Evolutionary conservation across 35 echinoderm and acorn worm species (phyloP).

Genomic region (Antedon bifida): DNA sequence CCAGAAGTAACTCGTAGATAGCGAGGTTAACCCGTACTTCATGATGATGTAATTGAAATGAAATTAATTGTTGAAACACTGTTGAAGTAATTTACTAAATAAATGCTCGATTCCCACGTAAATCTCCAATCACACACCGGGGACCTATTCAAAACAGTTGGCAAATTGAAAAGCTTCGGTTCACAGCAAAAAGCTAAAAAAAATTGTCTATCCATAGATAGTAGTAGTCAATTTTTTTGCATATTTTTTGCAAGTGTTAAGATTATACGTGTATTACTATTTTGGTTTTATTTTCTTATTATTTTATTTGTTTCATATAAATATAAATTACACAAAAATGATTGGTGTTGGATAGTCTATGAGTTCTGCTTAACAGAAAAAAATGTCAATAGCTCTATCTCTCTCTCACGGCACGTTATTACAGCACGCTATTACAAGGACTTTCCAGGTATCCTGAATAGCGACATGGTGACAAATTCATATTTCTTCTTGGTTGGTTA

Average conservation of each 20-base stretch:
- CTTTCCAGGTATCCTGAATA: no score
- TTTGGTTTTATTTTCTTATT: no score
- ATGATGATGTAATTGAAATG: background rate
- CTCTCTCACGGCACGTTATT: no score
- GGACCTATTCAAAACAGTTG: background rate
- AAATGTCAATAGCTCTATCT: no score
- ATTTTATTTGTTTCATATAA: no score
- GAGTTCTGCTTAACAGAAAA: no score
- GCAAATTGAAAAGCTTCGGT: background rate
- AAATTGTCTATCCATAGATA: background rate
- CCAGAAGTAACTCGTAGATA: background rate
- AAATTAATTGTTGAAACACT: background rate
- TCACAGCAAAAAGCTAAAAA: background rate
- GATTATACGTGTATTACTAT: no score
- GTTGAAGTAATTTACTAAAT: background rate
- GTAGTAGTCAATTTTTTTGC: background rate
- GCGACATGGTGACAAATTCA: no score
- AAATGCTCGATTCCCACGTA: background rate
- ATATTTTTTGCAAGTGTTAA: background rate
- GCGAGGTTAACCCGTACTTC: background rate
- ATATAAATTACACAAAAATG: no score
- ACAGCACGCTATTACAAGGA: no score
- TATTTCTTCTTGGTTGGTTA: no score
- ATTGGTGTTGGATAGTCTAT: no score
- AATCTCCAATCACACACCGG: background rate